Conservation (phyloP, 2,888 invertebrate species). For the Acanthosepion pharaonis region DNA sequence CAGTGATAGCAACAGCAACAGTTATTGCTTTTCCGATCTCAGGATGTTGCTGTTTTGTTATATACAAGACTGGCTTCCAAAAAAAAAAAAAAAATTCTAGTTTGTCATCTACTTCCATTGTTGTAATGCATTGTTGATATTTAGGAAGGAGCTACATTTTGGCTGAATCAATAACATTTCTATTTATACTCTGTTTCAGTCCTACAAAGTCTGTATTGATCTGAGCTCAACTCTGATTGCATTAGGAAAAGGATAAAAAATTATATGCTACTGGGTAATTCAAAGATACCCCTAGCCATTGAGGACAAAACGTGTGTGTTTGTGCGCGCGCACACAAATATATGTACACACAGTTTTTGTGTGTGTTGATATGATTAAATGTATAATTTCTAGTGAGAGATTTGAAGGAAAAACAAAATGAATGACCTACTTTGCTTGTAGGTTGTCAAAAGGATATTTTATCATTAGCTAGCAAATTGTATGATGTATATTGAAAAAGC, state of each 20-base stretch:
- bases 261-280: neutral
- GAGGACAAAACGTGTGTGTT: neutral
- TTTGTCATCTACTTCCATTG: too few species aligned
- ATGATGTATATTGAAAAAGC: too few species aligned
- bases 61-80: conserved; percentile 4
- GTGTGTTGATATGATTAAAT: neutral
- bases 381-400: neutral
- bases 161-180: too few species aligned
- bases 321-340: neutral
- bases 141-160: too few species aligned
- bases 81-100: neutral
- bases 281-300: neutral
- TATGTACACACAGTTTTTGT: neutral
- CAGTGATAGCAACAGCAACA: neutral
- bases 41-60: neutral
- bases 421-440: too few species aligned
- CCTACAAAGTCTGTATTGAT: neutral
- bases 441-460: too few species aligned
- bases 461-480: too few species aligned
- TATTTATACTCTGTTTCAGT: too few species aligned
- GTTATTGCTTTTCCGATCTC: conserved; percentile 4
- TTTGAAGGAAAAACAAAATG: too few species aligned
- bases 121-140: too few species aligned
- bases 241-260: neutral
- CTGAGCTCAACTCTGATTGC: neutral